Conservation (phyloP, 2,888 invertebrate genomes). For the Macrophya annulata region DNA sequence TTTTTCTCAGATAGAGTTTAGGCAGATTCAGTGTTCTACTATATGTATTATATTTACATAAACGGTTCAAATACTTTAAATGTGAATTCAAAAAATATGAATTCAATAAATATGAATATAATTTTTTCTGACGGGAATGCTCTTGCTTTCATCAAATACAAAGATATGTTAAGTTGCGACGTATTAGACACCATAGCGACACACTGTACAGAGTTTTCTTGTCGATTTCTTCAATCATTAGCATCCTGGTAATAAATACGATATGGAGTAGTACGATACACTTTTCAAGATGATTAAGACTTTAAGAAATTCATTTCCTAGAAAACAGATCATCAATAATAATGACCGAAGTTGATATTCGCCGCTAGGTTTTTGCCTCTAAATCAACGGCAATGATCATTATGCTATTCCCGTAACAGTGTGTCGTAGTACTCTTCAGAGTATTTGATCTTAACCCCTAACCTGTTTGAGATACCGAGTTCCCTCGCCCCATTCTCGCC, state of each 20-base stretch:
- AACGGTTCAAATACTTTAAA: constrained; percentile 1
- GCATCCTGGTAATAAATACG: constrained; percentile 23
- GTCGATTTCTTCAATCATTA: constrained; percentile 13
- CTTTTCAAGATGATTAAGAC: neutral
- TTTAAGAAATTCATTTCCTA: constrained; percentile 9
- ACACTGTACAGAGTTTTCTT: constrained; percentile 33
- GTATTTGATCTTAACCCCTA: constrained; percentile 70
- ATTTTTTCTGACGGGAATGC: neutral
- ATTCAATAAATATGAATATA: constrained; percentile 13
- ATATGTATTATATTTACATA: neutral
- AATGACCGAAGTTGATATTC: neutral
- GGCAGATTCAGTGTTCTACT: neutral
- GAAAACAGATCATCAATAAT: constrained; percentile 4
- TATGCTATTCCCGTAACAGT: constrained; percentile 14
- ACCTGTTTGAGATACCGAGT: constrained; percentile 77
- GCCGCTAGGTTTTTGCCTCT: neutral
- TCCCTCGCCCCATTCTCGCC: constrained; percentile 77
- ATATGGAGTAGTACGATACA: constrained; percentile 44
- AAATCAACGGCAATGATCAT: neutral
- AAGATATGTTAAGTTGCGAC: constrained; percentile 6
- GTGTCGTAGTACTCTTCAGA: constrained; percentile 32
- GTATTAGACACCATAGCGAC: constrained; percentile 33
- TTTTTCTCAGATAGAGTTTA: neutral
- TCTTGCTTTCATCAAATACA: neutral
- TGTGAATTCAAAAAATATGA: constrained; percentile 20